Base-by-base conservation (phyloP, 2,888 invertebrate genomes). In the Phyllotreta cruciferae region DNA sequence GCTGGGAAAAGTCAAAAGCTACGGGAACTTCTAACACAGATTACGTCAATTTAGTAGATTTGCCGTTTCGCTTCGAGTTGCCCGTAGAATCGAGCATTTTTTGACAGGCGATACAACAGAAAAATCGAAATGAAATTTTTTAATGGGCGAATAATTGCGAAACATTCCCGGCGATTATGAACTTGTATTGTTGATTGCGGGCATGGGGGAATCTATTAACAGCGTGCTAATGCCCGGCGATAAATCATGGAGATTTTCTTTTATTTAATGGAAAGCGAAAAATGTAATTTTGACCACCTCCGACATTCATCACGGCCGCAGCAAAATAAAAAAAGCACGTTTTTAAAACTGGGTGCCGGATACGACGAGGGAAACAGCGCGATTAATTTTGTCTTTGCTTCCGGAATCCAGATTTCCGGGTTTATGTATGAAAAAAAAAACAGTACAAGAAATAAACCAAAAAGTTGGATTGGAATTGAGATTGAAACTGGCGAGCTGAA, bases 401-500 rank as follows among this genome's bases (percentile, higher is more conserved):
- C 34, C 35, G 49, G 34, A 49, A 49, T 49, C 34, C 49, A 11
- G 11, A 35, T 6, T 10, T 35, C 11, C 49, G 10, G 49, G 14
- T 10, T 49, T 49, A 10, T 49, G 10, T 49, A 49, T 49, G 1
- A 11, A 8, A 24, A 24, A 47, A 14, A 47, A 24, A 24, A 24
- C 24, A 24, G 47, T 5, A n/a, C 7, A 14, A 6, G 24, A 6
- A 49, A 24, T 24, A 24, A 24, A 24, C 24, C 24, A 49, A 49
- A 49, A 35, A 35, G 8, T 49, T 9, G 49, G 35, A 49, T 49
- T 49, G 49, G 35, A 49, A 49, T 49, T 49, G 49, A 49, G 49
- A 49, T 49, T 49, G 49, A 49, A 49, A 49, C 49, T 49, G 49
- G 49, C 34, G 49, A 49, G 14, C 49, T 35, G 35, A 49, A 49